A percentile compares a stretch with the other conserved stretches of the same genome.
These are phyloP conservation scores for Zaprionus ornatus DNA, from an alignment of 1,140 invertebrate genomes.

Conservation along the genomic window DNA sequence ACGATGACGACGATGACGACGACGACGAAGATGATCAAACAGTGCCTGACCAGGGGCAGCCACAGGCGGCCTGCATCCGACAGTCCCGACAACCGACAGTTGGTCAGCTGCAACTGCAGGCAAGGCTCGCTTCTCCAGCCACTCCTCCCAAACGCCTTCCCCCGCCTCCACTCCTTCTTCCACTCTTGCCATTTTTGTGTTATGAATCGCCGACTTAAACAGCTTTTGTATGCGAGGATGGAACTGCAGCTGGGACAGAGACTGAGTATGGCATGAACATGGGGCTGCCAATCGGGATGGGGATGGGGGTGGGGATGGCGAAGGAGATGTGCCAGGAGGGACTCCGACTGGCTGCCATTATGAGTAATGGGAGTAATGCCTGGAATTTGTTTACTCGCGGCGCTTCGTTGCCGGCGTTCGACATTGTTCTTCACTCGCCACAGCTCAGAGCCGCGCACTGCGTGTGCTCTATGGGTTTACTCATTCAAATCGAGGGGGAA, in stretches of 20 bases:
- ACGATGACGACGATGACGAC: constrained; percentile 54
- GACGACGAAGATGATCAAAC: constrained; percentile 62
- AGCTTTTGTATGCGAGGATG: constrained; percentile 32
- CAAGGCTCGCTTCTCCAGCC: constrained; percentile 21
- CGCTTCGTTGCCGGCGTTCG: constrained; percentile 60
- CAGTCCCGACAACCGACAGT: constrained; percentile 5
- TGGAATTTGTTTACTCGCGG: constrained; percentile 73
- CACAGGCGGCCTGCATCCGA: not conserved
- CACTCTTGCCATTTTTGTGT: constrained; percentile 60
- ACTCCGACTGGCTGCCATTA: constrained; percentile 58
- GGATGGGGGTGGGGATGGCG: constrained; percentile 13
- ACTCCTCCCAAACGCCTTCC: not conserved
- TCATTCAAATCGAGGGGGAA: not conserved
- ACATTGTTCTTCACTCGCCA: constrained; percentile 24
- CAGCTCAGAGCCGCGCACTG: constrained; percentile 5
- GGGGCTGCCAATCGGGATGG: too few relatives aligned
- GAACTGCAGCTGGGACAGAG: constrained; percentile 12
- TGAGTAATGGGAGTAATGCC: constrained; percentile 77
- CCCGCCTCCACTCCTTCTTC: not conserved
- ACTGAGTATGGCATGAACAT: not conserved
- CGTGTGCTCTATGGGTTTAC: constrained; percentile 49
- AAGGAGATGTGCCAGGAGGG: constrained; percentile 6
- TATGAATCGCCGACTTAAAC: constrained; percentile 75
- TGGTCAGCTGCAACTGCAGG: constrained; percentile 26
- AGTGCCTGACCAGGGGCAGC: not conserved